Percentiles rank a stretch among this genome's conserved stretches.
Conservation (phyloP, 53 echinoderm and acorn worm genomes). For the Holothuria leucospilota region DNA sequence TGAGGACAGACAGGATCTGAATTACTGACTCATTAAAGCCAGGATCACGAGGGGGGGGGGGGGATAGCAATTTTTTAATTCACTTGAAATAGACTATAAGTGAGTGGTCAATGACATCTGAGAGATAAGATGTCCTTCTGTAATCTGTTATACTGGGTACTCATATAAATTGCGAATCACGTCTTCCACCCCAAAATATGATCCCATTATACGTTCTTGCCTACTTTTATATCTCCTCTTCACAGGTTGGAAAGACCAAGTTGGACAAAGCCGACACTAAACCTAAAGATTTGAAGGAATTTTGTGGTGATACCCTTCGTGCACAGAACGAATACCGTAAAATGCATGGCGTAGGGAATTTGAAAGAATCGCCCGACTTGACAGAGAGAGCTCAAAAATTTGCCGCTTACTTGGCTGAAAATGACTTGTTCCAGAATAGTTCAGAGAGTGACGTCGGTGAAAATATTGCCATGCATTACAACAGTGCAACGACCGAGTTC, state of each 20-base stretch:
- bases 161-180: too few species aligned
- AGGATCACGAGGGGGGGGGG: too few species aligned
- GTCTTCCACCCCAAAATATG: too few species aligned
- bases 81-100: too few species aligned
- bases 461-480: slow-evolving; percentile 96
- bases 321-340: slow-evolving; percentile 84
- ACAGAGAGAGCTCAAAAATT: slow-evolving; percentile 82
- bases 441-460: slow-evolving; percentile 80
- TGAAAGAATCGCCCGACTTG: slow-evolving; percentile 78
- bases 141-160: too few species aligned
- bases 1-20: too few species aligned
- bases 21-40: too few species aligned
- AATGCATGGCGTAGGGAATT: slow-evolving; percentile 63
- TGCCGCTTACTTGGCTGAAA: slow-evolving; percentile 83
- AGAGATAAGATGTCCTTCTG: too few species aligned
- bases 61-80: too few species aligned
- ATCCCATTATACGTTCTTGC: neutral
- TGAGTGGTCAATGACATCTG: too few species aligned
- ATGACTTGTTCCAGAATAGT: slow-evolving; percentile 89
- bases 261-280: slow-evolving; percentile 75
- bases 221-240: neutral
- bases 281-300: slow-evolving; percentile 75
- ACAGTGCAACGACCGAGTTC: slow-evolving; percentile 82
- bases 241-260: slow-evolving; percentile 71
- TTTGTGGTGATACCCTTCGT: slow-evolving; percentile 70